Conservation (phyloP, 2,797 vertebrate genomes). For the Hemitrygon akajei region DNA sequence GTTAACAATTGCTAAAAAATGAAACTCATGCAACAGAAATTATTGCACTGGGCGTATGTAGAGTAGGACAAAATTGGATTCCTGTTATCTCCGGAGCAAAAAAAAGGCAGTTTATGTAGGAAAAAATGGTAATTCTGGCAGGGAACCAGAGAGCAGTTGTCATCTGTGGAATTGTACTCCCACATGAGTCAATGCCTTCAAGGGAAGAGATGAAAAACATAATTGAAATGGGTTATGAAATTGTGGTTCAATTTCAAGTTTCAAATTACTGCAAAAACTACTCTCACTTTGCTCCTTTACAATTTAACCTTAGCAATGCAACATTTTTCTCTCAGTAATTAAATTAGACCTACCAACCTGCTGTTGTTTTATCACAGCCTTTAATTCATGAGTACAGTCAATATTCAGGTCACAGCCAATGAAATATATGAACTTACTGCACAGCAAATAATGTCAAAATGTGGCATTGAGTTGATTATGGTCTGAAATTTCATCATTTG, state of each 20-base stretch:
- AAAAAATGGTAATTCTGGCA: not conserved
- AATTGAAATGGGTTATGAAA: too few species aligned
- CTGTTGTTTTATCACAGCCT: not conserved
- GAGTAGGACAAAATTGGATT: not conserved
- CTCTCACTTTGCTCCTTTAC: not conserved
- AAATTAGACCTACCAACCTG: not conserved
- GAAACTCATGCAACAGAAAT: not conserved
- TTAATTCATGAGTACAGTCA: not conserved
- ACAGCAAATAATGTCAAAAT: not conserved
- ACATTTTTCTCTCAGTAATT: not conserved
- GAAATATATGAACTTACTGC: not conserved
- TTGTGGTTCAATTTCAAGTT: slow-evolving; percentile 1
- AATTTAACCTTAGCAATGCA: not conserved
- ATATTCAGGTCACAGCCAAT: not conserved
- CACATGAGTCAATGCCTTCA: slow-evolving; percentile 15
- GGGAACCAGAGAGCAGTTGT: not conserved
- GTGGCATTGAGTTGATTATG: not conserved
- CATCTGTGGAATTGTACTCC: not conserved
- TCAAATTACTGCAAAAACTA: not conserved
- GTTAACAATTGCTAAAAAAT: not conserved
- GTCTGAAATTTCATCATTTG: not conserved
- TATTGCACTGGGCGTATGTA: not conserved
- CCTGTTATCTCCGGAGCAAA: not conserved
- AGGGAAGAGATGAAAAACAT: not conserved
- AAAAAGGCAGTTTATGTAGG: not conserved